Evolutionary conservation across 2,113 vertebrate species (phyloP), one percentile per base, ranked within the genome.

Genomic region (Melanotaenia duboulayi): DNA sequence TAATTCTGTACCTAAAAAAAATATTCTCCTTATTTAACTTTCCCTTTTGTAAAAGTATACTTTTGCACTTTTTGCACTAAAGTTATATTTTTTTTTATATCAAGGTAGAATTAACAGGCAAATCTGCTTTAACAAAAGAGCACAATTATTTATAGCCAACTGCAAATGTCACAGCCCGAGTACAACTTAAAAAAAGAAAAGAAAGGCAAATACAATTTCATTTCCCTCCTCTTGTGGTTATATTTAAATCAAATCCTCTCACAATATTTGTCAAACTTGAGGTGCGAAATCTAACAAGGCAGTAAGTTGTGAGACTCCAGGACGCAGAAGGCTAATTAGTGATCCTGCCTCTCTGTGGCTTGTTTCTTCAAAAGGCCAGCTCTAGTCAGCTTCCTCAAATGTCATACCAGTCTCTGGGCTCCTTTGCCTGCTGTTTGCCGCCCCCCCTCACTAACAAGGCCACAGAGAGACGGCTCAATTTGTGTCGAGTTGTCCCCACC

Each of bases 341-440:
- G 82, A 87, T 86, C 86, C 72, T 69, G 83, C 83, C 80, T 81
- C 74, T 74, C 61, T 20, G 79, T 67, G 77, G 83, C 84, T 85
- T 62, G 76, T 80, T 90, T 74, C 76, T 88, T 90, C 85, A 89
- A 90, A 93, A 93, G 91, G 90, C 87, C 92, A 92, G 74, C 71
- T 86, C 83, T 52, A 67, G 82, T 74, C 48, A 71, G 81, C 82
- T 89, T 69, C 80, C 80, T 77, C 40, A 92, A 93, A 94, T 92
- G 92, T 92, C 92, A 93, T 57, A 61, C 1, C 40, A 88, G 87
- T 92, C 88, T 92, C 78, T 24, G 56, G 79, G 80, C 78, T 77
- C 80, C 69, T 77, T 74, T 71, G 28, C 77, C 70, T 52, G 6
- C 57, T 23, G 32, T 74, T 70, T 28, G 32, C 8, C 32, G 4